A percentile compares a stretch with the other conserved stretches of the same genome.
These are phyloP conservation scores for Vesta saturnalis DNA, from an alignment of 2,888 invertebrate species.

Conservation along the genomic window DNA sequence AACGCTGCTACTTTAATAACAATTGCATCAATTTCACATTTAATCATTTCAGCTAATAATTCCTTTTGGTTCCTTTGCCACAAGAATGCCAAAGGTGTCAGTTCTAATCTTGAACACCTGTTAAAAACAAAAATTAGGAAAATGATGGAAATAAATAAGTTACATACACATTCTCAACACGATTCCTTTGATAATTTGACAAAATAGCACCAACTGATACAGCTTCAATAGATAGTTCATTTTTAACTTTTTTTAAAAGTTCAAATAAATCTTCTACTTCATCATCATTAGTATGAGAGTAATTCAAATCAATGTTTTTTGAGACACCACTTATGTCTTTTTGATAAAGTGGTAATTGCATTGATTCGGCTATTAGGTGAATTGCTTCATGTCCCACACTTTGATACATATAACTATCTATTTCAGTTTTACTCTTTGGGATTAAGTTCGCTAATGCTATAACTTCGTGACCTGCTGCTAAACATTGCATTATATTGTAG, in stretches of 20 bases:
- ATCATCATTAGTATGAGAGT: slow-evolving; percentile 84
- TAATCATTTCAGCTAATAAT: slow-evolving; percentile 96
- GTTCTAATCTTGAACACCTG: slow-evolving; percentile 89
- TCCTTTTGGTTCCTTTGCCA: slow-evolving; percentile 97
- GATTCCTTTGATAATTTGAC: slow-evolving; percentile 97
- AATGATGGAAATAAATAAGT: no score
- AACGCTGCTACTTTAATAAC: slow-evolving; percentile 97
- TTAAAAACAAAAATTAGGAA: slow-evolving; percentile 2
- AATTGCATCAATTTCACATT: slow-evolving; percentile 90
- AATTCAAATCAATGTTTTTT: slow-evolving; percentile 80
- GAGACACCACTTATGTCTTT: slow-evolving; percentile 86
- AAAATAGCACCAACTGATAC: slow-evolving; percentile 98
- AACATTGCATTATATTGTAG: slow-evolving; percentile 98
- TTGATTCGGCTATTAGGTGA: slow-evolving; percentile 90
- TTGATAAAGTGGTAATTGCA: slow-evolving; percentile 91
- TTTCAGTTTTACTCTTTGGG: slow-evolving; percentile 82
- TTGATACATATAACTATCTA: slow-evolving; percentile 92
- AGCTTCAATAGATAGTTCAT: slow-evolving; percentile 77
- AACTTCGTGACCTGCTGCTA: slow-evolving; percentile 93
- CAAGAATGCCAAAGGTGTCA: slow-evolving; percentile 90
- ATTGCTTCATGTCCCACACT: slow-evolving; percentile 98
- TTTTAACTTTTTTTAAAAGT: slow-evolving; percentile 80
- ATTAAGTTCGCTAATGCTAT: slow-evolving; percentile 96
- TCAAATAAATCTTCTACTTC: slow-evolving; percentile 97
- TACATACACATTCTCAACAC: slow-evolving; percentile 97